Base-by-base conservation (phyloP, 2,113 vertebrate species). In the Pelmatolapia mariae region DNA sequence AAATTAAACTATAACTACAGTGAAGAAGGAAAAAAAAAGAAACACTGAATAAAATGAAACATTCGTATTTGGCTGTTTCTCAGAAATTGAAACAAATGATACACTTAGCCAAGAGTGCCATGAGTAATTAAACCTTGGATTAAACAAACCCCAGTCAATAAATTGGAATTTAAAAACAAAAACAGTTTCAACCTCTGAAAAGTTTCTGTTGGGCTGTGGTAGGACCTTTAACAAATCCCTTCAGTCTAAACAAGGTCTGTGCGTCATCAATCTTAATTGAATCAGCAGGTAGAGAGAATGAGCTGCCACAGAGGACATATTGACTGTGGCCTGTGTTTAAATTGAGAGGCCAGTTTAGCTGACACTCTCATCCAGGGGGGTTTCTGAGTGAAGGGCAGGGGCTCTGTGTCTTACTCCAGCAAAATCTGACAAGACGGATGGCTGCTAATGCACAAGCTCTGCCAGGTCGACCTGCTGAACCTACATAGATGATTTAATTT, bases 201-300 rank as follows among this genome's bases (percentile, higher is more conserved):
- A 82, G 76, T 66, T 80, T 86, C 86, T n/a, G 56, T 63, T 43
- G 9, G 26, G 81, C 56, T 85, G 82, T 54, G 78, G 83, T 68
- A 86, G 73, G 84, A 19, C 73, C 22, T 84, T 50, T 88, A 82
- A 88, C 29, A 88, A 89, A 87, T 86, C 81, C 83, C 43, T 85
- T n/a, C 85, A 87, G 81, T 89, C 85, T 63, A 93, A 90, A 91
- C 78, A 83, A 43, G 81, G 59, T 61, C 84, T 63, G 38, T 81
- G 91, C 88, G 43, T 93, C 89, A 92, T 88, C 81, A 86, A 87
- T 87, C 68, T 79, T 89, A 89, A 94, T 79, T 90, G 85, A 94
- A 91, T 92, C 88, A 88, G 83, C 92, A 86, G 90, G 87, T 83
- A 47, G 83, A 86, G 56, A 87, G 83, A 93, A 88, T 52, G 85